phyloP scores from a whole-genome alignment of 2,113 vertebrate species.

The Haemorhous mexicanus region DNA sequence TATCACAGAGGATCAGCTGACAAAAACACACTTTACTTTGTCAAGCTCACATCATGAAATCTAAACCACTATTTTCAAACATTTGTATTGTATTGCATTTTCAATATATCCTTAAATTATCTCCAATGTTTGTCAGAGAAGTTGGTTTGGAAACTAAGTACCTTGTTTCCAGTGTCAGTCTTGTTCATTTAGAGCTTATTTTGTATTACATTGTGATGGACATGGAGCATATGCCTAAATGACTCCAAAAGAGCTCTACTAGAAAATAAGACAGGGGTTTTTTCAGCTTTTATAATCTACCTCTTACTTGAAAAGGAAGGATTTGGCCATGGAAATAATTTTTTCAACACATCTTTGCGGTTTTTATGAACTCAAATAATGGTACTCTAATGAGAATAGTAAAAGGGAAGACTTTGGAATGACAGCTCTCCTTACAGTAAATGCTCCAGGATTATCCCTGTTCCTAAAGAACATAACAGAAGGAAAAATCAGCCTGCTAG shows the following conservation, averaged over 20 bases:
- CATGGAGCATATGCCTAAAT: not conserved
- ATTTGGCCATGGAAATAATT: not conserved
- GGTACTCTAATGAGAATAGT: not conserved
- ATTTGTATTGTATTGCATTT: not conserved
- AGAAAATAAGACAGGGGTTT: not conserved
- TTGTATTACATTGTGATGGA: not conserved
- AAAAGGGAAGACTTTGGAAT: not conserved
- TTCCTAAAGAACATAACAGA: not conserved
- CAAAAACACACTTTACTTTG: not conserved
- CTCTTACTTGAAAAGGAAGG: not conserved
- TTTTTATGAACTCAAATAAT: not conserved
- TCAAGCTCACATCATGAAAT: not conserved
- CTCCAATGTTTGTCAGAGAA: not conserved
- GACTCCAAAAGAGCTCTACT: not conserved
- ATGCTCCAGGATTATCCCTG: not conserved
- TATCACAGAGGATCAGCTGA: not conserved
- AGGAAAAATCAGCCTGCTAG: not conserved
- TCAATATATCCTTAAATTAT: not conserved
- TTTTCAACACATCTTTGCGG: not conserved
- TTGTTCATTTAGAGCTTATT: not conserved
- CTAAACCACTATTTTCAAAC: not conserved
- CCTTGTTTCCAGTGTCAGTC: not conserved
- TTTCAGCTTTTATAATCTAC: not conserved
- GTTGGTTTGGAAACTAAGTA: accelerated
- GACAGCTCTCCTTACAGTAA: not conserved